A percentile compares a stretch with the other conserved stretches of the same genome.
phyloP scores from a whole-genome alignment of 2,888 invertebrate species.

The Gari tellinella region DNA sequence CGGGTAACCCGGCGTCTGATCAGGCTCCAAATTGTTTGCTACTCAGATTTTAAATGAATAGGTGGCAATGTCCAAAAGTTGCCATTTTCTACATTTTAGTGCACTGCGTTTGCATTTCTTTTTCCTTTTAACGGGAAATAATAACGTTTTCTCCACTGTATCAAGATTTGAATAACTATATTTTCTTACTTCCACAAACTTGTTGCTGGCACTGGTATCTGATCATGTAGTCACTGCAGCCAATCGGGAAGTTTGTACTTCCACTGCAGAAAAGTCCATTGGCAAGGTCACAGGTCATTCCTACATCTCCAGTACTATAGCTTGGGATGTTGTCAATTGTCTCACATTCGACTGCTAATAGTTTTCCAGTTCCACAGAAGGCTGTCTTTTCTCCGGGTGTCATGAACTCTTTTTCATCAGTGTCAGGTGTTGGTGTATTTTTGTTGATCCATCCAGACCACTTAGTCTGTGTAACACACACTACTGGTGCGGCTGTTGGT shows the following conservation, averaged over 20 bases:
- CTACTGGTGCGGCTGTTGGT: constrained; percentile 35
- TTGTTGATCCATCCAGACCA: constrained; percentile 76
- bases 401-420: constrained; percentile 68
- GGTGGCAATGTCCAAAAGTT: no score
- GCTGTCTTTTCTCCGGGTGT: constrained; percentile 55
- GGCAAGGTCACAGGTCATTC: constrained; percentile 85
- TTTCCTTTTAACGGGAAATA: no score
- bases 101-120: no score
- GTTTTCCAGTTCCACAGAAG: constrained; percentile 73
- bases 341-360: constrained; percentile 77
- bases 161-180: no score
- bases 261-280: constrained; percentile 89
- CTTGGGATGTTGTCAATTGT: constrained; percentile 66
- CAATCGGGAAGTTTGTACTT: constrained; percentile 66
- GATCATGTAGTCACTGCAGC: constrained; percentile 80
- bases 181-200: constrained; percentile 34
- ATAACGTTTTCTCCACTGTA: no score
- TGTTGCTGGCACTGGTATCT: constrained; percentile 74
- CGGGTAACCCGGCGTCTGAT: no score
- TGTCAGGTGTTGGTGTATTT: constrained; percentile 64
- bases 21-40: no score
- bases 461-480: constrained; percentile 33
- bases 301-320: constrained; percentile 71
- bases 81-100: no score
- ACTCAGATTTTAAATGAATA: no score